phyloP scores from a whole-genome alignment of 2,888 invertebrate genomes.

The Lycaena phlaeas region DNA sequence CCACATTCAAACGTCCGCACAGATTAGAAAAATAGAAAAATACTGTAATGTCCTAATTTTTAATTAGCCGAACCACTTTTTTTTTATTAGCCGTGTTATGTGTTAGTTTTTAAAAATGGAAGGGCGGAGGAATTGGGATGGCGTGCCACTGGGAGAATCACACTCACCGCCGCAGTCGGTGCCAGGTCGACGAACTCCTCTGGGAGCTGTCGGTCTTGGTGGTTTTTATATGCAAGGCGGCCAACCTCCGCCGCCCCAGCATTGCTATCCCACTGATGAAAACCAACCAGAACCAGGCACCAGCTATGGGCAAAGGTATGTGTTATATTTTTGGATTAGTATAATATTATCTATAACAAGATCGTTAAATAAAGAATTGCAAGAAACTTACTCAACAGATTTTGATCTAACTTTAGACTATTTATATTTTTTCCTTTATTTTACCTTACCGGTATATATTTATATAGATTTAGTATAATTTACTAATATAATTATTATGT shows the following conservation, averaged over 20 bases:
- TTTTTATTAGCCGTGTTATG: slow-evolving; percentile 31
- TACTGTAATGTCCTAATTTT: slow-evolving; percentile 2
- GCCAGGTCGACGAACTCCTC: slow-evolving; percentile 81
- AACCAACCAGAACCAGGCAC: slow-evolving; percentile 82
- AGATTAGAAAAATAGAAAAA: slow-evolving; percentile 1
- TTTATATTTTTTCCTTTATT: no score
- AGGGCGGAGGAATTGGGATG: slow-evolving; percentile 65
- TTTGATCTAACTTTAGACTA: no score
- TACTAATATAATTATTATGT: no score
- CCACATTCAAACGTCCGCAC: slow-evolving; percentile 34
- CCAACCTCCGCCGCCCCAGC: slow-evolving; percentile 69
- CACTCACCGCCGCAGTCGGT: slow-evolving; percentile 75
- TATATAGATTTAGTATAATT: no score
- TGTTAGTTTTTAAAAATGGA: slow-evolving; percentile 51
- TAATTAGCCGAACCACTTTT: neutral
- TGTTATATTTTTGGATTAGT: slow-evolving; percentile 12
- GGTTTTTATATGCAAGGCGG: slow-evolving; percentile 88
- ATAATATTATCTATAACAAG: no score
- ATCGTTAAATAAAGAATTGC: no score
- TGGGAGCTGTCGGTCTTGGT: slow-evolving; percentile 87
- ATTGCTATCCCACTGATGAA: slow-evolving; percentile 79
- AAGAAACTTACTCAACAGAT: no score
- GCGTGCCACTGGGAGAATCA: slow-evolving; percentile 59
- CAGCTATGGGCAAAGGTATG: slow-evolving; percentile 63
- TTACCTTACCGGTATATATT: no score